Evolutionary conservation across 64 coral and sea anemone genomes (phyloP), one percentile per base, ranked within the genome.

Genomic region (Actinia tenebrosa): DNA sequence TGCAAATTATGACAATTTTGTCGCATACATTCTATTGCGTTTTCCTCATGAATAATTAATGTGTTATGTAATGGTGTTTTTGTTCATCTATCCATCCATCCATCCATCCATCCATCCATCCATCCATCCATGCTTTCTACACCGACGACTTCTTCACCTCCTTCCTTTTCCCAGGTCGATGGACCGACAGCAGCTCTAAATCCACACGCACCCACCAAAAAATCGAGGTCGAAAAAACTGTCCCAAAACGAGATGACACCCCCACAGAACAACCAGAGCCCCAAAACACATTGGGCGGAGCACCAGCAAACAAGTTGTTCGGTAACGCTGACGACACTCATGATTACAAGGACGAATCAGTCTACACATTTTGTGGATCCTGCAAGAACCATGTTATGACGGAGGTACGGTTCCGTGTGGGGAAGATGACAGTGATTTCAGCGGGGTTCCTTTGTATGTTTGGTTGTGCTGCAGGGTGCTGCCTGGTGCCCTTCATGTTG

Each of bases 311-410:
- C 10, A 37, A 89, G 64, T 37, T 19, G 0, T 85, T 83, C 44
- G 19, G 22, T 26, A 84, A 84, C 26, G 15, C 85, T 4, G 89
- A 90, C 44, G 89, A 90, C 43, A 58, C 60, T 50, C 64, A 77
- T 22, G 93, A 95, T 56, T 95, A 89, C 59, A 86, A 72, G n/a
- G 84, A 80, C 23, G 89, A 89, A 80, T 85, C 93, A 1, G 89
- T 95, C 47, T 95, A 91, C 53, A 95, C 93, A 0, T 95, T 95
- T 26, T 95, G 93, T 89, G 87, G 89, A 3, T 95, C 89, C 3
- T 95, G 93, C 77, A 95, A 91, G 82, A 95, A 95, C 27, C 87
- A 89, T 77, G 87, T 95, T 19, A 91, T 91, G 83, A 95, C 93
- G 0, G 62, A 20, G 55, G 86, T 95, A 26, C 83, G 86, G 22